Conservation (phyloP, 2,113 vertebrate species). For the Agelaius phoeniceus region DNA sequence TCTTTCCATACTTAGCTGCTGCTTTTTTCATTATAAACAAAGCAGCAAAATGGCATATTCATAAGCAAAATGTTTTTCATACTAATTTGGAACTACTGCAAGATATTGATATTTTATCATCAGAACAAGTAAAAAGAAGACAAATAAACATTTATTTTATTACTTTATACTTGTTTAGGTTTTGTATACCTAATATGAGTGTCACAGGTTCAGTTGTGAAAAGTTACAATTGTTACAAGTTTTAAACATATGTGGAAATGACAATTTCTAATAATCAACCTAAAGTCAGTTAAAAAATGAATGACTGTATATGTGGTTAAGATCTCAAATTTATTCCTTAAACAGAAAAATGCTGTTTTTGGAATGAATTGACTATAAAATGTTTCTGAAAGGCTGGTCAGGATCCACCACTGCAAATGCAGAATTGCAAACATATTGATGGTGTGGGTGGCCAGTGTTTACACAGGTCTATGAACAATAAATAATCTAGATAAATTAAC, state of each 20-base stretch:
- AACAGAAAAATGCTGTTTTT: background rate
- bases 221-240: background rate
- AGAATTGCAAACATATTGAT: background rate
- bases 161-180: background rate
- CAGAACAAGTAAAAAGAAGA: background rate
- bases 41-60: background rate
- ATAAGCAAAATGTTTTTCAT: background rate
- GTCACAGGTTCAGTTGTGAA: background rate
- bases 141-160: background rate
- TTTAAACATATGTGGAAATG: background rate
- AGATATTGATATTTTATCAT: background rate
- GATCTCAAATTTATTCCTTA: background rate
- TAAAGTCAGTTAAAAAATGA: background rate
- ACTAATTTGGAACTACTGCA: background rate
- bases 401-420: background rate
- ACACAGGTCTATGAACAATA: background rate
- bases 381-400: background rate
- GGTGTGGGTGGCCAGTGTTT: background rate
- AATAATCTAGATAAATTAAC: constrained; percentile 4
- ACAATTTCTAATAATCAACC: background rate
- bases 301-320: background rate
- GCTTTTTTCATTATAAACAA: background rate
- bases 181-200: background rate
- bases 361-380: background rate
- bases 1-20: background rate